phyloP scores from a whole-genome alignment of 2,888 invertebrate genomes.

The Leucozona laternaria region DNA sequence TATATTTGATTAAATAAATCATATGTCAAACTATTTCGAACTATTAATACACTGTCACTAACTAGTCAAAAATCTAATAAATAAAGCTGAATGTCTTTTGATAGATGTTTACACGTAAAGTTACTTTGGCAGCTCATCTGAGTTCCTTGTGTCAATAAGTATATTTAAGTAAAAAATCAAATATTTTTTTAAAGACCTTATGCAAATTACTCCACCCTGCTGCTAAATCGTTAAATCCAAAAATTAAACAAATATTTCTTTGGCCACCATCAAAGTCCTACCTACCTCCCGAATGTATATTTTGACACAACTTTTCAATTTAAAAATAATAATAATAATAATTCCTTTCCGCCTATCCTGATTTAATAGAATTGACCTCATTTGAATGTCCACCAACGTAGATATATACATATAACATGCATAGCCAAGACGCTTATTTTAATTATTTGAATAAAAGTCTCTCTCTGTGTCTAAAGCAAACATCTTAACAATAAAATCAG shows the following conservation, averaged over 20 bases:
- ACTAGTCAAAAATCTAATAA: no score
- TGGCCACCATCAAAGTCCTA: neutral
- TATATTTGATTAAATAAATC: no score
- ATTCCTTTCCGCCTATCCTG: neutral
- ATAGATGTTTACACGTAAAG: no score
- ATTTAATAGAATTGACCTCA: neutral
- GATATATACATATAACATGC: no score
- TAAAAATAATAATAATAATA: conserved; percentile 4
- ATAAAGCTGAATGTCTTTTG: no score
- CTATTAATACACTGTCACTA: no score
- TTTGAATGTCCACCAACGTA: conserved; percentile 6
- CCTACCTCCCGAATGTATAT: neutral
- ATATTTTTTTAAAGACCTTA: no score
- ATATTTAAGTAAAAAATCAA: no score
- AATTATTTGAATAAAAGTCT: conserved; percentile 13
- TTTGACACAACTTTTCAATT: conserved; percentile 32
- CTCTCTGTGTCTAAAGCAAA: conserved; percentile 11
- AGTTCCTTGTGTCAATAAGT: no score
- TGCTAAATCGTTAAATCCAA: neutral
- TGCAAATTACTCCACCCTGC: no score
- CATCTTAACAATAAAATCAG: conserved; percentile 21
- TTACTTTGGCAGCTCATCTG: no score
- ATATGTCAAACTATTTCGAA: no score
- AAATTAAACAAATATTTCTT: neutral
- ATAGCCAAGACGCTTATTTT: neutral